Conservation (phyloP, 2,888 invertebrate species). For the Hofmannophila pseudospretella region DNA sequence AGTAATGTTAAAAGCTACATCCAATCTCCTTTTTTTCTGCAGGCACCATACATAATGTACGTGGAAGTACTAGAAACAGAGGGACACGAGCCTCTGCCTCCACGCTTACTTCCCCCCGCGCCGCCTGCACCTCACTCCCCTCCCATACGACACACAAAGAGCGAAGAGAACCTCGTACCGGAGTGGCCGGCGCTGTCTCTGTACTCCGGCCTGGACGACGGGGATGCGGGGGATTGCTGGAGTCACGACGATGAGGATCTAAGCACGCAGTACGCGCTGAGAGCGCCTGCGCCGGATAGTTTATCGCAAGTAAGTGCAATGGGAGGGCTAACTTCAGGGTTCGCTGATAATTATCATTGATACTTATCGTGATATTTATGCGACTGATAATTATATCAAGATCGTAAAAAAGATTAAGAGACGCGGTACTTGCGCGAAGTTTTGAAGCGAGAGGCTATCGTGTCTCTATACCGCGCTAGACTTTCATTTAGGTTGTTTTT, state of each 20-base stretch:
- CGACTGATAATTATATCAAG: too few relatives aligned
- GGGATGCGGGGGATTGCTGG: constrained; percentile 86
- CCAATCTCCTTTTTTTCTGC: too few relatives aligned
- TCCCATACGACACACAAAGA: constrained; percentile 92
- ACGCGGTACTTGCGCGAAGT: too few relatives aligned
- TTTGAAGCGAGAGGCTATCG: too few relatives aligned
- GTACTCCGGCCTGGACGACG: constrained; percentile 56
- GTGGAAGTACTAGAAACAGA: constrained; percentile 93
- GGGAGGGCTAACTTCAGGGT: too few relatives aligned
- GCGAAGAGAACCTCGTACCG: constrained; percentile 91
- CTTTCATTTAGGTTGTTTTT: too few relatives aligned
- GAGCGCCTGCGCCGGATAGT: constrained; percentile 62
- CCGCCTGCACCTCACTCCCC: constrained; percentile 85
- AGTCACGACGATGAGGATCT: constrained; percentile 98
- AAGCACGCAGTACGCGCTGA: constrained; percentile 46
- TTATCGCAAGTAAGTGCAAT: constrained; percentile 94
- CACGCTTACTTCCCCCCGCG: constrained; percentile 88
- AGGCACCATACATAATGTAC: constrained; percentile 98
- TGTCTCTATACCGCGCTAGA: too few relatives aligned
- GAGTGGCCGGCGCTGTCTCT: constrained; percentile 75
- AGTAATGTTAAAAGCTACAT: too few relatives aligned
- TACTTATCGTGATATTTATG: too few relatives aligned
- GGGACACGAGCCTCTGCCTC: constrained; percentile 89
- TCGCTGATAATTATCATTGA: too few relatives aligned
- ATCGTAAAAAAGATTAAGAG: too few relatives aligned